These are phyloP conservation scores for Gavia stellata DNA, from an alignment of 2,113 vertebrate genomes.

Conservation along the genomic window DNA sequence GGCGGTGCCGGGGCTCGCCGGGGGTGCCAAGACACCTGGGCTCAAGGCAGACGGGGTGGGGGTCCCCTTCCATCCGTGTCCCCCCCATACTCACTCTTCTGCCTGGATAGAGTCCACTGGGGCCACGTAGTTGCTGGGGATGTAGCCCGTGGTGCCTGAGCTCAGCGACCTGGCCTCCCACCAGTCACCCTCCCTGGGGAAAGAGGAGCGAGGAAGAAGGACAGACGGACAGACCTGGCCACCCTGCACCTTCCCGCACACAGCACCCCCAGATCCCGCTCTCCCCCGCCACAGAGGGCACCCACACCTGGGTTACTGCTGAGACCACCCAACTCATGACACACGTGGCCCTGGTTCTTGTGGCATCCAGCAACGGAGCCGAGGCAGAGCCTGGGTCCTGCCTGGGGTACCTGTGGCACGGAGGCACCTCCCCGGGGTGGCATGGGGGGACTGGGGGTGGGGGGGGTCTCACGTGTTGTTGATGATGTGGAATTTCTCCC, in stretches of 20 bases:
- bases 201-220: neutral
- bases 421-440: neutral
- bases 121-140: slow-evolving; percentile 94
- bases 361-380: neutral
- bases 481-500: slow-evolving; percentile 96
- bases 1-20: too few relatives aligned
- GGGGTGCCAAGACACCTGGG: neutral
- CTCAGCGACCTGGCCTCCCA: slow-evolving; percentile 91
- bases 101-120: slow-evolving; percentile 92
- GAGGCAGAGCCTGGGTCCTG: neutral
- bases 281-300: neutral
- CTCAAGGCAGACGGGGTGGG: neutral
- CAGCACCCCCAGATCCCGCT: neutral
- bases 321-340: neutral
- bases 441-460: too few relatives aligned
- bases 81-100: slow-evolving; percentile 81
- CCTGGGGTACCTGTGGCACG: neutral
- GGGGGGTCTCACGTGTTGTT: slow-evolving; percentile 83
- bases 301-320: neutral
- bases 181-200: slow-evolving; percentile 91
- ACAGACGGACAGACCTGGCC: neutral
- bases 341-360: neutral
- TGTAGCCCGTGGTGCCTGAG: slow-evolving; percentile 83
- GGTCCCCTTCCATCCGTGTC: neutral
- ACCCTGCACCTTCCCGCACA: neutral